Percentiles rank a stretch among this genome's conserved stretches.
Evolutionary conservation across 2,113 vertebrate species (phyloP).

Genomic region (Platichthys flesus): DNA sequence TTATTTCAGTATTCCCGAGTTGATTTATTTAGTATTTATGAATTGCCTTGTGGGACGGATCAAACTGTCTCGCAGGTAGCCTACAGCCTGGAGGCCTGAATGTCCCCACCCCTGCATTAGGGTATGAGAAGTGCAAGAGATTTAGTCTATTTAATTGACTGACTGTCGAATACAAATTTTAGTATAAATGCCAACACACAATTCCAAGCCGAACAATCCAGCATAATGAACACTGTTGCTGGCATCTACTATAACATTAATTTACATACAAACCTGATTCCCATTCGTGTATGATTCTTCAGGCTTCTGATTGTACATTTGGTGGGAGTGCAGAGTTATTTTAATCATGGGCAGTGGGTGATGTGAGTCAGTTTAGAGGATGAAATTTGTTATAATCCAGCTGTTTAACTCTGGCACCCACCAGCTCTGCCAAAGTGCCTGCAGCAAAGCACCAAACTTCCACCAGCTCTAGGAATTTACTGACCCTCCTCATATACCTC

Average conservation of each 20-base stretch:
- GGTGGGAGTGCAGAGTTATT: slow-evolving; percentile 7
- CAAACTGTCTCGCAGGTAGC: background rate
- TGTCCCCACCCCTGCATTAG: background rate
- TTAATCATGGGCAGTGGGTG: background rate
- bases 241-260: background rate
- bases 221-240: background rate
- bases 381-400: slow-evolving; percentile 27
- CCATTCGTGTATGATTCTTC: background rate
- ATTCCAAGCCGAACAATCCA: background rate
- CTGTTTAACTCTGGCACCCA: slow-evolving; percentile 32
- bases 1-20: background rate
- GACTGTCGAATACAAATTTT: background rate
- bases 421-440: slow-evolving; percentile 27
- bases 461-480: background rate
- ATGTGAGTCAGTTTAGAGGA: slow-evolving; percentile 23
- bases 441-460: slow-evolving; percentile 14
- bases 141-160: background rate
- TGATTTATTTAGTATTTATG: background rate
- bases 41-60: background rate
- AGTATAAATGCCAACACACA: background rate
- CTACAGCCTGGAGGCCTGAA: background rate
- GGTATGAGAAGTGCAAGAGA: background rate
- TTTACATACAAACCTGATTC: background rate
- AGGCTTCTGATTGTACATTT: background rate
- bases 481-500: background rate